Evolutionary conservation across 1,140 invertebrate species (phyloP).

Genomic region (Aphaenogaster floridana): DNA sequence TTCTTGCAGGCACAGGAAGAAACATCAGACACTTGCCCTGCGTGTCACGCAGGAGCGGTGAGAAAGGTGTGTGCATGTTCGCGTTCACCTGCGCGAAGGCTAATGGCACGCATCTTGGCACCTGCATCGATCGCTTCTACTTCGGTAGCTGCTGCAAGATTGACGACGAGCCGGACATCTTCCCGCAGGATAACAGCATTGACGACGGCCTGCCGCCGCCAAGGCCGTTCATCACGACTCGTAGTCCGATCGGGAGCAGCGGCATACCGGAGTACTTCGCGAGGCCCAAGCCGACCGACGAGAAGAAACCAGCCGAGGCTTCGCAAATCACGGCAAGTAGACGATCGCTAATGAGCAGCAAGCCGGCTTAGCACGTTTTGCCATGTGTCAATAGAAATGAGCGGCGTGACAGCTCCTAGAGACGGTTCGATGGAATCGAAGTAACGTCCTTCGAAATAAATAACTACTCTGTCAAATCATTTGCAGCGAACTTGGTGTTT

Average conservation of each 20-base stretch:
- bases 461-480: background rate
- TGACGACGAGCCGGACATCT: conserved; percentile 83
- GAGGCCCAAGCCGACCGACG: conserved; percentile 79
- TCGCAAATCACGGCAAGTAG: conserved; percentile 55
- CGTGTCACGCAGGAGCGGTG: conserved; percentile 92
- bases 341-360: conserved; percentile 43
- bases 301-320: conserved; percentile 71
- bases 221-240: conserved; percentile 77
- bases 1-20: conserved; percentile 91
- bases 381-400: conserved; percentile 31
- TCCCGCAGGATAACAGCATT: conserved; percentile 86
- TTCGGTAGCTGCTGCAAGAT: conserved; percentile 96
- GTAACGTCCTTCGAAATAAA: background rate
- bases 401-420: conserved; percentile 29
- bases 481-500: background rate
- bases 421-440: conserved; percentile 12
- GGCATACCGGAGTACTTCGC: conserved; percentile 84
- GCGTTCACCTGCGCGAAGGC: conserved; percentile 96
- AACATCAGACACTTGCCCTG: conserved; percentile 96
- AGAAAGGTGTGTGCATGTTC: conserved; percentile 97
- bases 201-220: conserved; percentile 79
- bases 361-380: conserved; percentile 6
- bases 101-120: conserved; percentile 96
- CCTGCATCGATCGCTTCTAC: conserved; percentile 96
- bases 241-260: conserved; percentile 82